Conservation (phyloP, 2,888 invertebrate genomes). For the Lasioglossum marginatum region DNA sequence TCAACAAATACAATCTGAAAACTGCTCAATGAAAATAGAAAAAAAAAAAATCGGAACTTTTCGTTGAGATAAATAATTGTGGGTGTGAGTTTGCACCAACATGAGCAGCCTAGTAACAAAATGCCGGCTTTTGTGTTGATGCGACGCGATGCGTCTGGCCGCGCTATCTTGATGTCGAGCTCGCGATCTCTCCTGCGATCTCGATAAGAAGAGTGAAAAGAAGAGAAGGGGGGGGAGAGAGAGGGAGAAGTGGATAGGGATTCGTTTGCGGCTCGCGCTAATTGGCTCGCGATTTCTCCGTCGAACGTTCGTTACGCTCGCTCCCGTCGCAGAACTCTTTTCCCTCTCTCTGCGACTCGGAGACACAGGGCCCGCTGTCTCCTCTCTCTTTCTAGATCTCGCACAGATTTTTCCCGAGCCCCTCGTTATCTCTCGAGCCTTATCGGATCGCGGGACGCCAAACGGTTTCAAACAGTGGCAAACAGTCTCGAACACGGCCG, state of each 20-base stretch:
- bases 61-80: too few relatives aligned
- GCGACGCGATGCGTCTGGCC: slow-evolving; percentile 27
- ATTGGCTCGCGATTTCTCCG: slow-evolving; percentile 63
- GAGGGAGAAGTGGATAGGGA: slow-evolving; percentile 27
- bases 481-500: neutral
- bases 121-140: neutral
- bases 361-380: slow-evolving; percentile 56
- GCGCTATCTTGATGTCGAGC: slow-evolving; percentile 29
- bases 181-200: slow-evolving; percentile 42
- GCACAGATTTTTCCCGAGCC: neutral
- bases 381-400: neutral
- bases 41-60: too few relatives aligned
- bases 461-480: neutral
- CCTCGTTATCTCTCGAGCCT: slow-evolving; percentile 36
- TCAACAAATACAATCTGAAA: too few relatives aligned
- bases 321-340: slow-evolving; percentile 44
- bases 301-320: slow-evolving; percentile 57
- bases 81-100: neutral
- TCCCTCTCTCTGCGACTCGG: slow-evolving; percentile 40
- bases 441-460: slow-evolving; percentile 31
- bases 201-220: slow-evolving; percentile 44
- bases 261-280: slow-evolving; percentile 64
- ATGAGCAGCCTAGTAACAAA: neutral
- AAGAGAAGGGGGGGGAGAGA: neutral
- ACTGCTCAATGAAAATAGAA: too few relatives aligned